Percentiles rank a stretch among this genome's conserved stretches.
phyloP scores from a whole-genome alignment of 1,140 invertebrate species.

The Bombus balteatus region DNA sequence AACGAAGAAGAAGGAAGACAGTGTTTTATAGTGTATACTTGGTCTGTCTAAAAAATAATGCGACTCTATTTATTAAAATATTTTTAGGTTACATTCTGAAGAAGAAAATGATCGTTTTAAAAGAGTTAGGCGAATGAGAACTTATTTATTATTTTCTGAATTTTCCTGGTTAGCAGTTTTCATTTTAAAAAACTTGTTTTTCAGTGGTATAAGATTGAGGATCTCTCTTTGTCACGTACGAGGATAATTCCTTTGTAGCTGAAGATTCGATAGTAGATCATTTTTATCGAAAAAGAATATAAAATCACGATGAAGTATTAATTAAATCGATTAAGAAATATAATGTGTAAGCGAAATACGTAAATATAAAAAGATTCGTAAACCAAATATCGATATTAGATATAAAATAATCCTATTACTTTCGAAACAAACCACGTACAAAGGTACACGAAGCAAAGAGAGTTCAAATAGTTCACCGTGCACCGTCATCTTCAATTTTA shows the following conservation, averaged over 20 bases:
- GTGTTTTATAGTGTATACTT: neutral
- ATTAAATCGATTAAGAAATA: too few species aligned
- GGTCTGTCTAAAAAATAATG: neutral
- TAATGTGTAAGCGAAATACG: neutral
- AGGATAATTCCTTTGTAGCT: too few species aligned
- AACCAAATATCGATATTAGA: neutral
- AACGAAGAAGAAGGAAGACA: neutral
- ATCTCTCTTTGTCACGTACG: too few species aligned
- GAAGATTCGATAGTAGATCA: too few species aligned
- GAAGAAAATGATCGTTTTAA: neutral
- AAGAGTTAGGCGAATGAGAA: neutral
- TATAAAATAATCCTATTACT: neutral
- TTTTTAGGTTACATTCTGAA: neutral
- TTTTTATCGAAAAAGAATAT: too few species aligned
- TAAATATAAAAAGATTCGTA: neutral
- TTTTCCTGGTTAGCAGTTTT: neutral
- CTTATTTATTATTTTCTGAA: neutral
- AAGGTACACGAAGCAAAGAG: neutral
- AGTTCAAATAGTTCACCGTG: slow-evolving; percentile 8
- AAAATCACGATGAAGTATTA: too few species aligned
- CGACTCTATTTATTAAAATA: too few species aligned
- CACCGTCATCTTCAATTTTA: slow-evolving; percentile 20
- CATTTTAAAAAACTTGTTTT: neutral
- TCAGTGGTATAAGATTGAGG: too few species aligned
- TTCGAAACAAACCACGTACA: neutral